Conservation (phyloP, 37 sponge, comb jelly and placozoan species). For the Mnemiopsis leidyi region DNA sequence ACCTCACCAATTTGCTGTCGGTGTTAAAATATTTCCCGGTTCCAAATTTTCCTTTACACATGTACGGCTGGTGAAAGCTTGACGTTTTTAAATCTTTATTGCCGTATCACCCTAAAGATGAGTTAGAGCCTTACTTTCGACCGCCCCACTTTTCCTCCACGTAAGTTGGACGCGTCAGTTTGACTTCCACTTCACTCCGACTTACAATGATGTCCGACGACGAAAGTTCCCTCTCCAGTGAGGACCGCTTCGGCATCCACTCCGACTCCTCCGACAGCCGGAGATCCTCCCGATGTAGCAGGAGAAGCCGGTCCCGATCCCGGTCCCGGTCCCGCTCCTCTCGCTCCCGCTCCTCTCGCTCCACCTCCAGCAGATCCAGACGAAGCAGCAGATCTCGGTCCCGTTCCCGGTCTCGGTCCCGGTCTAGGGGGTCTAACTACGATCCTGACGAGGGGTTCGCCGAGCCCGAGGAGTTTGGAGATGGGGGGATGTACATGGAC, state of each 20-base stretch:
- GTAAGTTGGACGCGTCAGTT: too few relatives aligned
- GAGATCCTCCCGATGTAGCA: neutral
- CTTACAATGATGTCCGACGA: neutral
- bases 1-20: neutral
- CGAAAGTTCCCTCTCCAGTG: neutral
- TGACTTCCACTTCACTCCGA: too few relatives aligned
- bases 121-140: too few relatives aligned
- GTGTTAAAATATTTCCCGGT: neutral
- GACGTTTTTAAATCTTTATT: too few relatives aligned
- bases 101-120: too few relatives aligned
- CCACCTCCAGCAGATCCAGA: neutral
- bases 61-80: too few relatives aligned
- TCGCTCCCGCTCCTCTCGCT: conserved; percentile 35
- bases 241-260: neutral
- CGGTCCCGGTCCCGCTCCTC: conserved; percentile 24
- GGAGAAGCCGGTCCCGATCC: neutral
- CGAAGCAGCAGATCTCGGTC: neutral
- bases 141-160: too few relatives aligned
- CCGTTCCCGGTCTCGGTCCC: neutral
- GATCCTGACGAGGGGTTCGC: conserved; percentile 55
- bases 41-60: too few relatives aligned
- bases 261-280: neutral
- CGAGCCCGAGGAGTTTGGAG: conserved; percentile 51
- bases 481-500: neutral
- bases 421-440: neutral